phyloP scores from a whole-genome alignment of 2,113 vertebrate species.

The Vidua chalybeata region DNA sequence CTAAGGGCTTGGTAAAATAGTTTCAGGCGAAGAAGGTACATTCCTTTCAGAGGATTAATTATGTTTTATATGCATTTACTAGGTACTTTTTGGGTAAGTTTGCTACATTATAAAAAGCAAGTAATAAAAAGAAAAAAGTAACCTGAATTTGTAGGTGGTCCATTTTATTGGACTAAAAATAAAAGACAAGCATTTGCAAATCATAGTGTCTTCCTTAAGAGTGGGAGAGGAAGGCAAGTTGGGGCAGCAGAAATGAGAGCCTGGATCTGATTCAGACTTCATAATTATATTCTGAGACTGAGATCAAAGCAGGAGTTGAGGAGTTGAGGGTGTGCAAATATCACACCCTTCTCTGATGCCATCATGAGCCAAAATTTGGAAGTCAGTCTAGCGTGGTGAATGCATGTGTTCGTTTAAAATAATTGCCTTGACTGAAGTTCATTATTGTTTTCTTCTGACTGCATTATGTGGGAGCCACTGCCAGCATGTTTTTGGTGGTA shows the following conservation, averaged over 20 bases:
- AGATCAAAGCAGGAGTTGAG: slow-evolving; percentile 47
- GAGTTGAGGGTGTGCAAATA: too few species aligned
- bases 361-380: not conserved
- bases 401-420: not conserved
- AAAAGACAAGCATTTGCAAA: slow-evolving; percentile 36
- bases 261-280: slow-evolving; percentile 45
- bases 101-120: slow-evolving; percentile 29
- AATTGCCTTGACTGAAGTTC: not conserved
- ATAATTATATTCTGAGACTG: slow-evolving; percentile 40
- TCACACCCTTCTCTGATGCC: not conserved
- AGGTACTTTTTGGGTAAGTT: slow-evolving; percentile 11
- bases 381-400: not conserved
- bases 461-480: not conserved
- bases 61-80: slow-evolving; percentile 18
- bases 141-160: slow-evolving; percentile 54
- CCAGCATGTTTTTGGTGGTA: not conserved
- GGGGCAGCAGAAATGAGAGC: slow-evolving; percentile 20
- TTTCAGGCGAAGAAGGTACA: slow-evolving; percentile 20
- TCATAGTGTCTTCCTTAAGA: slow-evolving; percentile 28
- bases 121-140: slow-evolving; percentile 50
- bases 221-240: slow-evolving; percentile 18
- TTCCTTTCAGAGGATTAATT: slow-evolving; percentile 46
- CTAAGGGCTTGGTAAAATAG: not conserved
- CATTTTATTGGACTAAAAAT: slow-evolving; percentile 46
- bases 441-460: not conserved